Percentiles rank a stretch among this genome's conserved stretches.
phyloP scores from a whole-genome alignment of 2,797 vertebrate genomes.

The Pseudomugil tenellus region DNA sequence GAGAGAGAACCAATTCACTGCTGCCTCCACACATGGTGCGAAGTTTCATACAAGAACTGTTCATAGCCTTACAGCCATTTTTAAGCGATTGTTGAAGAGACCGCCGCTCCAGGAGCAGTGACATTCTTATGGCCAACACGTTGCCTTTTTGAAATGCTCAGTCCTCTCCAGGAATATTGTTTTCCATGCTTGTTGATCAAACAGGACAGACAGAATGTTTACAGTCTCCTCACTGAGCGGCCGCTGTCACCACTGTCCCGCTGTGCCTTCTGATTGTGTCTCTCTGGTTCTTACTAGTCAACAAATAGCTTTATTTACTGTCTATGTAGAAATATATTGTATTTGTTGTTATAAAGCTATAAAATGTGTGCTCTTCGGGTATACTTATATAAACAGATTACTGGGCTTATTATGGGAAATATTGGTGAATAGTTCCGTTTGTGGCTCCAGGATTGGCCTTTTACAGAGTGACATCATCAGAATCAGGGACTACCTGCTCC shows the following conservation, averaged over 20 bases:
- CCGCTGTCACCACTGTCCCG: slow-evolving; percentile 66
- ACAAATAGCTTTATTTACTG: slow-evolving; percentile 63
- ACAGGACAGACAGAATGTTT: slow-evolving; percentile 70
- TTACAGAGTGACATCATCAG: slow-evolving; percentile 31
- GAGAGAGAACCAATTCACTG: slow-evolving; percentile 72
- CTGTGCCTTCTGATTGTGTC: slow-evolving; percentile 79
- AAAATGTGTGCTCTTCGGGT: slow-evolving; percentile 28
- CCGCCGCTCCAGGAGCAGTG: slow-evolving; percentile 20
- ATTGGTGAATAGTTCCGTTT: slow-evolving; percentile 18
- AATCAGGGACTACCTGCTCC: slow-evolving; percentile 42
- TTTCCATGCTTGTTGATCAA: background rate
- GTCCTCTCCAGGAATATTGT: slow-evolving; percentile 23
- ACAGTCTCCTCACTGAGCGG: slow-evolving; percentile 67
- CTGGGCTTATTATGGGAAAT: slow-evolving; percentile 31
- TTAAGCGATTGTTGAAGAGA: slow-evolving; percentile 28
- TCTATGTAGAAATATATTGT: slow-evolving; percentile 64
- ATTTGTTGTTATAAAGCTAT: slow-evolving; percentile 66
- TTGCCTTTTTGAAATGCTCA: slow-evolving; percentile 62
- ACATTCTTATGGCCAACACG: slow-evolving; percentile 41
- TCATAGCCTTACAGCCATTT: slow-evolving; percentile 61
- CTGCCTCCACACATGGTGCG: slow-evolving; percentile 85
- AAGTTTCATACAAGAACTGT: slow-evolving; percentile 77
- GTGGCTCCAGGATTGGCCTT: slow-evolving; percentile 16
- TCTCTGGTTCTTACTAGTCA: slow-evolving; percentile 63
- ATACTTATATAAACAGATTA: slow-evolving; percentile 9